These are phyloP conservation scores for Callorhinus ursinus DNA, from an alignment of 2,113 vertebrate species.

Conservation along the genomic window DNA sequence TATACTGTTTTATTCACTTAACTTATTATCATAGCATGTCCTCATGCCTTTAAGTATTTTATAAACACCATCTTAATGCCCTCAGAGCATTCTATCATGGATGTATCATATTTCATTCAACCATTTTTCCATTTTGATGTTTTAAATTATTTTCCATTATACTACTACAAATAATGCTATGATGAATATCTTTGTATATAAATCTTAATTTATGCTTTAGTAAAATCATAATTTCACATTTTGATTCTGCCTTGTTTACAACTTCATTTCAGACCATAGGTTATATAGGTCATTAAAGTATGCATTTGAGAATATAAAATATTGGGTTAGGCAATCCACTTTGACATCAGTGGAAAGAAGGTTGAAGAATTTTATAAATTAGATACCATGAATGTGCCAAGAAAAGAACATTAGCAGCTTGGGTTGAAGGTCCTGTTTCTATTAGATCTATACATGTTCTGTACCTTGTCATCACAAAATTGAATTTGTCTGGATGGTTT, in stretches of 20 bases:
- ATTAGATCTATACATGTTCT: neutral
- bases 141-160: neutral
- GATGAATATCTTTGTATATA: neutral
- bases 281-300: neutral
- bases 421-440: neutral
- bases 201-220: conserved; percentile 1
- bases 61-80: conserved; percentile 16
- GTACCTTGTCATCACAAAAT: neutral
- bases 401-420: neutral
- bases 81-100: neutral
- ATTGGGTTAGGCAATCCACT: neutral
- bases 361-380: neutral
- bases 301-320: neutral
- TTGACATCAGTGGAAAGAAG: neutral
- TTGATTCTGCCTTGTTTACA: neutral
- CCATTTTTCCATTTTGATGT: neutral
- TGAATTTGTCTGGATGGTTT: conserved; percentile 36
- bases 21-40: neutral
- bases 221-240: conserved; percentile 12
- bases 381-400: neutral
- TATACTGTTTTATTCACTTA: neutral
- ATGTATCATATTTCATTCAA: neutral
- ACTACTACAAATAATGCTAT: neutral
- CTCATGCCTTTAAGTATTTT: conserved; percentile 6
- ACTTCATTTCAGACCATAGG: neutral